phyloP scores from a whole-genome alignment of 2,113 vertebrate species.

The Tilapia sparmanii region DNA sequence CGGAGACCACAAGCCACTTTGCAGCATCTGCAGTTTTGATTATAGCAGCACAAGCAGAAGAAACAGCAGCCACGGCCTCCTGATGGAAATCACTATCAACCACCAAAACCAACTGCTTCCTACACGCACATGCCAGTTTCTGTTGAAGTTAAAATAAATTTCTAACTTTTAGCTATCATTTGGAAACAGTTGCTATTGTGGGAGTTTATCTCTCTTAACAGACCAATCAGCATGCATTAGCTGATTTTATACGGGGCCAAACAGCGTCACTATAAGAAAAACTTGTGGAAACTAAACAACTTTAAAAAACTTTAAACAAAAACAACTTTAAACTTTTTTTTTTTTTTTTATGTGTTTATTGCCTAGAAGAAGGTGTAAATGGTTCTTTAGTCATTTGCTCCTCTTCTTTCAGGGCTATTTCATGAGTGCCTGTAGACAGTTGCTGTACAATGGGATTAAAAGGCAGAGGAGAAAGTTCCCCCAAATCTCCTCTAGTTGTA shows the following conservation, averaged over 20 bases:
- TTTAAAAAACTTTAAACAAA: background rate
- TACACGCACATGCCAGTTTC: background rate
- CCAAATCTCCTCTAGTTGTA: background rate
- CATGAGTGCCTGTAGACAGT: background rate
- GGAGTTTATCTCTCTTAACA: background rate
- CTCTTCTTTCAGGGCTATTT: background rate
- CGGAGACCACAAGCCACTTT: background rate
- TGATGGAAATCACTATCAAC: background rate
- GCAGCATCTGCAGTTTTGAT: background rate
- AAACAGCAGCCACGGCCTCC: background rate
- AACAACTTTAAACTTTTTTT: background rate
- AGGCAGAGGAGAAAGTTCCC: accelerated
- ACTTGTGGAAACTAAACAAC: background rate
- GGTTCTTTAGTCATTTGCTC: background rate
- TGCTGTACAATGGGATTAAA: background rate
- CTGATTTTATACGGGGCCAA: background rate
- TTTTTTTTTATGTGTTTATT: too few species aligned
- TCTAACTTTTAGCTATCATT: background rate
- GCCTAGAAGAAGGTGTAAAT: background rate
- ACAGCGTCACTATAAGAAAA: background rate
- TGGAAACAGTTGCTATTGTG: background rate
- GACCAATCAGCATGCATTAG: background rate
- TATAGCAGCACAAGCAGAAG: background rate
- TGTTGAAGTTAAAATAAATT: background rate
- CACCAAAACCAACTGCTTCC: background rate